These are phyloP conservation scores for Sitta carolinensis DNA, from an alignment of 2,797 vertebrate species.

Conservation along the genomic window DNA sequence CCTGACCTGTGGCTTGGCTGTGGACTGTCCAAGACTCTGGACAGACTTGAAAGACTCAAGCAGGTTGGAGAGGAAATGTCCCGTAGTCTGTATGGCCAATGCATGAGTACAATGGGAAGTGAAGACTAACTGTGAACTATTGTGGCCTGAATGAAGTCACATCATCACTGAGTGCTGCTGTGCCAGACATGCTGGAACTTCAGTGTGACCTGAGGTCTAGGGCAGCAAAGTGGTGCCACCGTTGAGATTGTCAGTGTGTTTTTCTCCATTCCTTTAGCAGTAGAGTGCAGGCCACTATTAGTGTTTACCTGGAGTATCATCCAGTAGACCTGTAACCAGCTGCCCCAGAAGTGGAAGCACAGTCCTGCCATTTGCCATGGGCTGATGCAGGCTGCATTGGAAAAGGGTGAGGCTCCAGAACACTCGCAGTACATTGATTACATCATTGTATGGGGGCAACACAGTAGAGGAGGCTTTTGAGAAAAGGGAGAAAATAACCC, in stretches of 20 bases:
- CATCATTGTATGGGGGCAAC: not conserved
- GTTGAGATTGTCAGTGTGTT: not conserved
- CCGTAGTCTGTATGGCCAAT: rapidly evolving
- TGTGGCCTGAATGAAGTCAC: not conserved
- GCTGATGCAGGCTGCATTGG: not conserved
- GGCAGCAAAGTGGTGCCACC: not conserved
- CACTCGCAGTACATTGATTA: not conserved
- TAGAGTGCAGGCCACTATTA: not conserved
- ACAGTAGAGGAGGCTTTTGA: not conserved
- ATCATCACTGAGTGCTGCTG: too few relatives aligned
- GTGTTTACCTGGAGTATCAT: not conserved
- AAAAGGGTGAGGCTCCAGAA: not conserved
- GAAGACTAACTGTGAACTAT: not conserved
- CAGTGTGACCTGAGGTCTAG: not conserved
- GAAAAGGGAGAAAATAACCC: not conserved
- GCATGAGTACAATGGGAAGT: too few relatives aligned
- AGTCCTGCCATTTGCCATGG: not conserved
- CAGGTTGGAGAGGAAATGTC: not conserved
- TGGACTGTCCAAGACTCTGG: not conserved
- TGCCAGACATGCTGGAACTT: not conserved
- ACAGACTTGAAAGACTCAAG: not conserved
- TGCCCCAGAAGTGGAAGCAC: not conserved
- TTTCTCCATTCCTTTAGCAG: not conserved
- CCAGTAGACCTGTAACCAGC: not conserved
- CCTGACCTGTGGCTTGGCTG: not conserved